Base-by-base conservation (phyloP, 2,113 vertebrate genomes). In the Excalfactoria chinensis region DNA sequence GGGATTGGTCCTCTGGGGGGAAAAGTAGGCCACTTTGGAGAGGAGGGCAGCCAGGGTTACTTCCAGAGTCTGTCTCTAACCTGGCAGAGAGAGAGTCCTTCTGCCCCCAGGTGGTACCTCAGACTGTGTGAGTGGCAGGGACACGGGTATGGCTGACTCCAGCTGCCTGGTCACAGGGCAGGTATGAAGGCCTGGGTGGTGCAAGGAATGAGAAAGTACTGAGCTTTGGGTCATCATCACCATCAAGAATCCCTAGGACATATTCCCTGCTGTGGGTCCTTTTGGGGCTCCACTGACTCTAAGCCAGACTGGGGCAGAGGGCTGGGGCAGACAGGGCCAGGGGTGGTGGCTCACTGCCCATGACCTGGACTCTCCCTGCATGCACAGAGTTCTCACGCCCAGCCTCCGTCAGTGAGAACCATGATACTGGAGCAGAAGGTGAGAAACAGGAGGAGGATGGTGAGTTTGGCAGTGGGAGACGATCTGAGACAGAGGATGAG, bases 331-430 rank as follows among this genome's bases (percentile, higher is more conserved):
- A 23, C 56, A 55, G 37, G 25, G 22, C 53, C 43, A 62, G 9
- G 5, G 6, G 28, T 53, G 17, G 6, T 86, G 58, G 12, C 15
- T 40, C 25, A 12, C 11, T 41, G 30, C 37, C 15, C 23, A 11
- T 88, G 92, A 96, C 76, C 44, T 0, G 0, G 10, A 32, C 30
- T 74, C n/a, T 88, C 55, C 40, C 66, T 82, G 55, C 11, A 3
- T 0, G 83, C 81, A 92, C 98, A 98, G 99, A 99, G 96, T 99
- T 99, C 86, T 99, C 98, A 9, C 98, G 98, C 87, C 99, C 99
- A 5, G 98, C 98, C 32, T 99, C 99, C 0, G 98, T 98, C 97
- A 99, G 98, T 2, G 99, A 99, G 96, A 99, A 99, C 95, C 99
- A 99, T 0, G 98, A 99, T 0, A 88, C 95, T 10, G 95, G 98